Conservation (phyloP, 2,113 vertebrate genomes). For the Xenotilapia leptura region DNA sequence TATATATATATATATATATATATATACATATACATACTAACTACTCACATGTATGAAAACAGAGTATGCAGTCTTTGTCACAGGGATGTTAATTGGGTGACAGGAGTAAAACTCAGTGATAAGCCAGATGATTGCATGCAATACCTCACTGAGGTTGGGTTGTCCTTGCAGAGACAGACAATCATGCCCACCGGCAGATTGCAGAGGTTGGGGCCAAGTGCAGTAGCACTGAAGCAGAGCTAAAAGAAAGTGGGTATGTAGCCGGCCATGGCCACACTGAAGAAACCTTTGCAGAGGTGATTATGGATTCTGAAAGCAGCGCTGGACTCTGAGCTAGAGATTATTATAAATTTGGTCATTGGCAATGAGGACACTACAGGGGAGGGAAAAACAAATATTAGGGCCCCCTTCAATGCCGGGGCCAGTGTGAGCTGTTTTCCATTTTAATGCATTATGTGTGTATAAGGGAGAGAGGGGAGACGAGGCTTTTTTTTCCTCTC, state of each 20-base stretch:
- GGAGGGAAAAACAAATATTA: conserved; percentile 76
- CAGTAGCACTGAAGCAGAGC: neutral
- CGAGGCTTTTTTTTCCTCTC: conserved; percentile 28
- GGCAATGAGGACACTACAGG: conserved; percentile 73
- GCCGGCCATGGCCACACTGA: conserved; percentile 3
- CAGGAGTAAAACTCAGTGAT: neutral
- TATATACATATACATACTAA: no score
- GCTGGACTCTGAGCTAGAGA: conserved; percentile 66
- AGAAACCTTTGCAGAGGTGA: conserved; percentile 54
- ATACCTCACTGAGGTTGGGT: neutral
- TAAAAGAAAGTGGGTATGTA: conserved; percentile 3
- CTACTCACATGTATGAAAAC: neutral
- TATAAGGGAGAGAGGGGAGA: conserved; percentile 59
- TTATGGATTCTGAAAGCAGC: conserved; percentile 67
- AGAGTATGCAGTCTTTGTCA: neutral
- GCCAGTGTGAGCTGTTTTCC: conserved; percentile 71
- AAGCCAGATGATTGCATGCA: neutral
- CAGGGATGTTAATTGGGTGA: neutral
- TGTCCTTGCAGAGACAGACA: conserved; percentile 23
- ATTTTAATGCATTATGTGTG: conserved; percentile 77
- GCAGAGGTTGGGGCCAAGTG: neutral
- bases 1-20: no score
- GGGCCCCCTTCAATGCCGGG: conserved; percentile 62
- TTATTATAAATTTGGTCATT: conserved; percentile 77
- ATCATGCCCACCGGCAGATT: conserved; percentile 13